These are phyloP conservation scores for Melanotaenia maccullochi DNA, from an alignment of 2,797 vertebrate genomes.

Conservation along the genomic window DNA sequence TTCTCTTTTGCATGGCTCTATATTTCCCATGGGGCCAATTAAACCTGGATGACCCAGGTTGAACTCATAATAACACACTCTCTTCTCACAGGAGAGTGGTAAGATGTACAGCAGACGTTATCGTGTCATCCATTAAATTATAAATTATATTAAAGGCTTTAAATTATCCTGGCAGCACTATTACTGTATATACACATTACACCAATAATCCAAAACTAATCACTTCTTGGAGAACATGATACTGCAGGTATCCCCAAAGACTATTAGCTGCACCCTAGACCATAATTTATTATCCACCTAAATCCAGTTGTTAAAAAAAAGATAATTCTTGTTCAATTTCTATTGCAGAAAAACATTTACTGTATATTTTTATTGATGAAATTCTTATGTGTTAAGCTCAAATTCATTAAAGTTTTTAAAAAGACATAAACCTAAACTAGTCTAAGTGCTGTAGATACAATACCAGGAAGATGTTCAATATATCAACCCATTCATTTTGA, in stretches of 20 bases:
- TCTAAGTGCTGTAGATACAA: too few species aligned
- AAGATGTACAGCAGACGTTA: conserved; percentile 8
- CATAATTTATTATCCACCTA: too few species aligned
- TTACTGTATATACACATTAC: background rate
- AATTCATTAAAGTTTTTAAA: conserved; percentile 5
- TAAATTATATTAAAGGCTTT: background rate
- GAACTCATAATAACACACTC: conserved; percentile 38
- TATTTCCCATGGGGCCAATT: conserved; percentile 59
- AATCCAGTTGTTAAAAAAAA: too few species aligned
- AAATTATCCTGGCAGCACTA: conserved; percentile 13
- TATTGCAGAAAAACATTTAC: conserved; percentile 14
- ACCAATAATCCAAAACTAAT: conserved; percentile 25
- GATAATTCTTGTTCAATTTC: background rate
- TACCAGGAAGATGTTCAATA: too few species aligned
- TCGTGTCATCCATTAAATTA: conserved; percentile 2
- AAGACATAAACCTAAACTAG: background rate
- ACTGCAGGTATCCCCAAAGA: background rate
- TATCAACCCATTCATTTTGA: background rate
- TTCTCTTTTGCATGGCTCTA: conserved; percentile 39
- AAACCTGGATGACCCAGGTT: conserved; percentile 47
- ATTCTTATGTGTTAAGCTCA: conserved; percentile 6
- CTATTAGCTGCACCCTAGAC: too few species aligned
- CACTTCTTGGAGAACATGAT: conserved; percentile 6
- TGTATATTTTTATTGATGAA: conserved; percentile 15
- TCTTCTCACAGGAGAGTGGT: conserved; percentile 1